Evolutionary conservation across 2,113 vertebrate species (phyloP).

Genomic region (Spheniscus mendiculus): DNA sequence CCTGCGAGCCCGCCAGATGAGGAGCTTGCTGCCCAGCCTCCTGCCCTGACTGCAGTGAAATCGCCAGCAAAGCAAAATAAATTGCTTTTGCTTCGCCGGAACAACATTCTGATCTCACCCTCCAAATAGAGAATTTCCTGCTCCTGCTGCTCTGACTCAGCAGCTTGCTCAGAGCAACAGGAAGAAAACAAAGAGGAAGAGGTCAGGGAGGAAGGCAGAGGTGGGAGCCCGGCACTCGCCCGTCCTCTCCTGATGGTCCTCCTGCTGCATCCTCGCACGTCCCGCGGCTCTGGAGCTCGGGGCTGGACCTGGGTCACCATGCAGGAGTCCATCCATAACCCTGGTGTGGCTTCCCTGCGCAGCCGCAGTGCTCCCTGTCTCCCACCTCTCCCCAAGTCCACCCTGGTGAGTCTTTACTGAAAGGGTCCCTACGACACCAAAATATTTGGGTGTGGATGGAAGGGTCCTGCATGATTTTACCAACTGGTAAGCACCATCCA

Average conservation of each 20-base stretch:
- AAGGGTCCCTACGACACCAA: not conserved
- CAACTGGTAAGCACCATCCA: not conserved
- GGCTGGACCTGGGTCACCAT: accelerated
- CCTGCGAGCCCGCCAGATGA: accelerated
- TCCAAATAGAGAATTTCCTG: constrained; percentile 32
- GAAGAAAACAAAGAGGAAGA: constrained; percentile 31
- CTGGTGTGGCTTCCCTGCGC: accelerated
- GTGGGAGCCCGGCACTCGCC: accelerated
- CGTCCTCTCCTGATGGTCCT: not conserved
- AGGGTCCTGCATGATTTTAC: not conserved
- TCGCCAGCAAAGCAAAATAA: constrained; percentile 18
- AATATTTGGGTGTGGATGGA: not conserved
- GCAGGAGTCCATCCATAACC: not conserved
- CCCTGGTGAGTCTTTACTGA: not conserved
- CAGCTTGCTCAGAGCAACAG: constrained; percentile 8
- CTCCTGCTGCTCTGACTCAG: constrained; percentile 50
- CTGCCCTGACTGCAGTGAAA: not conserved
- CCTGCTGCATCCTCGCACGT: accelerated
- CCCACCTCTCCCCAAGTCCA: not conserved
- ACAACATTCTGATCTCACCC: not conserved
- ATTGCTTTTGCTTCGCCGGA: constrained; percentile 19
- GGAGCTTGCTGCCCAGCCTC: not conserved
- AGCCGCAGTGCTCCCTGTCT: not conserved
- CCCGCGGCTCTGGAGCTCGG: accelerated
- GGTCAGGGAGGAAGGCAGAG: constrained; percentile 19